phyloP scores from a whole-genome alignment of 2,888 invertebrate species.

The Xestia rhomboidea region DNA sequence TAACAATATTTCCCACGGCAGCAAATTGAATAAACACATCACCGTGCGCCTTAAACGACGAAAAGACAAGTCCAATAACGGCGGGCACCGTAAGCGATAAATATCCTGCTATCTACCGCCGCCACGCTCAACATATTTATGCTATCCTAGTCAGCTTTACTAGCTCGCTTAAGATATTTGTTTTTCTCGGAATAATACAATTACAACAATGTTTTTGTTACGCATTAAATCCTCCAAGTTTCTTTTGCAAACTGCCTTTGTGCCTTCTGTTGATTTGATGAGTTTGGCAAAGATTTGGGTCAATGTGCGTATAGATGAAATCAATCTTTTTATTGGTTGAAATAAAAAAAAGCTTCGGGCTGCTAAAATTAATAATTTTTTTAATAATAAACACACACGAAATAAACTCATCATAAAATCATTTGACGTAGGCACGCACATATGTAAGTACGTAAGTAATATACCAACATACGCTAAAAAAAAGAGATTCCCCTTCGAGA shows the following conservation, averaged over 20 bases:
- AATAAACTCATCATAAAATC: conserved; percentile 62
- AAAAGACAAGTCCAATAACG: conserved; percentile 89
- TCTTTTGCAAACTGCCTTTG: conserved; percentile 44
- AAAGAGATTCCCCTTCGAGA: conserved; percentile 65
- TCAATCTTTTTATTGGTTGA: conserved; percentile 1
- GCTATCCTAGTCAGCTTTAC: conserved; percentile 78
- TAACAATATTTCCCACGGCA: conserved; percentile 86
- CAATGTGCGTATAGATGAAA: background rate
- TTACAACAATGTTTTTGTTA: conserved; percentile 60
- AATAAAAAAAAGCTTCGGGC: too few species aligned
- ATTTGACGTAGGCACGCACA: conserved; percentile 58
- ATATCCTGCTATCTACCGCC: conserved; percentile 82
- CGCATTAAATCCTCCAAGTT: conserved; percentile 55
- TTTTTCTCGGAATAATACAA: conserved; percentile 70
- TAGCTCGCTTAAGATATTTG: conserved; percentile 75
- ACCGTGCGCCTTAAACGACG: conserved; percentile 86
- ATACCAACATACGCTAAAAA: conserved; percentile 61
- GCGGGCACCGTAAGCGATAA: conserved; percentile 82
- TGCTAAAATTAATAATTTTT: conserved; percentile 2
- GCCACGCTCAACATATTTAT: conserved; percentile 80
- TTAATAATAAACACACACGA: conserved; percentile 29
- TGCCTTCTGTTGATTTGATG: conserved; percentile 40
- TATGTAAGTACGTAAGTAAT: conserved; percentile 63
- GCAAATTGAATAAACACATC: conserved; percentile 90
- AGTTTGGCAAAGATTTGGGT: conserved; percentile 22